Evolutionary conservation across 2,888 invertebrate species (phyloP).

Genomic region (Eupithecia centaureata): DNA sequence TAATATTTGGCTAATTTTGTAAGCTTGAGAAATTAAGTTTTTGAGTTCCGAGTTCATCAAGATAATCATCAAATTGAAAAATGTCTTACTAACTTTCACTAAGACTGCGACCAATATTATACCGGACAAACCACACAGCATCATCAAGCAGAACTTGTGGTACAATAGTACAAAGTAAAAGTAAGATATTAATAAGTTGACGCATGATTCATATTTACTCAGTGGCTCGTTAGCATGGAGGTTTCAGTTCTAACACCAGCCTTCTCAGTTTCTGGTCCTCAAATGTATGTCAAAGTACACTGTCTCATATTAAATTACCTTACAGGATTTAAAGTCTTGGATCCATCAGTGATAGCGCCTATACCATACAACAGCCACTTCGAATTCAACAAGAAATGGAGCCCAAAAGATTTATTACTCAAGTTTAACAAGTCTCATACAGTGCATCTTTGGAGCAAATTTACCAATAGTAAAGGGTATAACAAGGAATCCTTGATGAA

Average conservation of each 20-base stretch:
- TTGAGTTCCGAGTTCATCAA: too few relatives aligned
- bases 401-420: not conserved
- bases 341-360: not conserved
- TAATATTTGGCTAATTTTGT: too few relatives aligned
- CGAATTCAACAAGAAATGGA: not conserved
- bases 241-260: not conserved
- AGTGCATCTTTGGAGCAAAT: conserved; percentile 1
- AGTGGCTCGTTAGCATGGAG: not conserved
- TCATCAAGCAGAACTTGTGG: not conserved
- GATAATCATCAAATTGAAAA: too few relatives aligned
- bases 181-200: too few relatives aligned
- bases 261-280: not conserved
- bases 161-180: too few relatives aligned
- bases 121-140: not conserved
- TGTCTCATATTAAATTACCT: not conserved
- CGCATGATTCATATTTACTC: not conserved
- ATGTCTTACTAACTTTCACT: too few relatives aligned
- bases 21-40: too few relatives aligned
- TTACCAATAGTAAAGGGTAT: not conserved
- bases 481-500: not conserved
- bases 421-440: not conserved
- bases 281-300: not conserved
- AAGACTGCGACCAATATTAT: too few relatives aligned
- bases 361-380: not conserved
- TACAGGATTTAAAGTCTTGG: not conserved